Evolutionary conservation across 2,797 vertebrate species (phyloP), one percentile per base, ranked within the genome.

Genomic region (Falco naumanni): DNA sequence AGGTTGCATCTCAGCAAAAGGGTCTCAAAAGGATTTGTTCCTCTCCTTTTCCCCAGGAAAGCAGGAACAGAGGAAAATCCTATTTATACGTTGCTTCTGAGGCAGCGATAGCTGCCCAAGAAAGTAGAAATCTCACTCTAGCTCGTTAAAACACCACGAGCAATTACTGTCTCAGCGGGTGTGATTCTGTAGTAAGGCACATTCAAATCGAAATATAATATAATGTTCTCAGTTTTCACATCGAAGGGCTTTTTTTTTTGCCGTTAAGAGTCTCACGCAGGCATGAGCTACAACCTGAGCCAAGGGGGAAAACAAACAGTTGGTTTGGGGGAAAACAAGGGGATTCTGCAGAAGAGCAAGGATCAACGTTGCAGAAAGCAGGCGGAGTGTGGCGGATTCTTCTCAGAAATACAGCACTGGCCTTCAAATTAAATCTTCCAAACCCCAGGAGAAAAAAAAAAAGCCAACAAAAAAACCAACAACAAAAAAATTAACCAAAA

Each of bases 341-440:
- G 54, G 28, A 20, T 59, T 43, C 13, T 17, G 33, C 43, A 57
- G 70, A 28, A 74, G 7, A 25, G 21, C 19, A 21, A 48, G 83
- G 25, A 41, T 34, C 37, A 6, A 57, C 51, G 31, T 53, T 3
- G 11, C 54, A 14, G 45, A 24, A 66, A 41, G 31, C 34, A 8
- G 0, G 18, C 2, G 5, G 21, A 72, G 33, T 1, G 2, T 13
- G 16, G 29, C 51, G 7, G 31, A 21, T 34, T 17, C 45, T 74
- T n/a, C 60, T 59, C 37, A 13, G 61, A 51, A 21, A 34, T 8
- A 18, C 20, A 2, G 12, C 33, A 22, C 11, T 43, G 63, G 26
- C 37, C 29, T 15, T 51, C 26, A 26, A 43, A 21, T 20, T 25
- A 37, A 43, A 37, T 22, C 6, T 59, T 43, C 34, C 37, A 43